A percentile compares a stretch with the other conserved stretches of the same genome.
These are phyloP conservation scores for Lepus americanus DNA, from an alignment of 2,113 vertebrate species.

Conservation along the genomic window DNA sequence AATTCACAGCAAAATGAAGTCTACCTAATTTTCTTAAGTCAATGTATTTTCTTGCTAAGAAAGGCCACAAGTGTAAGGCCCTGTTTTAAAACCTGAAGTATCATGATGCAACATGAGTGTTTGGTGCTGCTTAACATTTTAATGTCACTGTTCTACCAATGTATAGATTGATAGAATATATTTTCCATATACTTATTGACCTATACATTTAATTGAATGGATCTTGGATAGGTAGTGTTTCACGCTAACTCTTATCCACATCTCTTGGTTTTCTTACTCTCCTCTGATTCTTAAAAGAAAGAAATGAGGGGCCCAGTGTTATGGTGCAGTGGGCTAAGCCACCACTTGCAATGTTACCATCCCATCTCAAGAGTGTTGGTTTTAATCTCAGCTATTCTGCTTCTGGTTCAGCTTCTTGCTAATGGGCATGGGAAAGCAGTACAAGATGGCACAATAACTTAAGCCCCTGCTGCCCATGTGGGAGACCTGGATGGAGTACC, in stretches of 20 bases:
- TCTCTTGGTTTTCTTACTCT: not conserved
- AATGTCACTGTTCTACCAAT: not conserved
- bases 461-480: too few species aligned
- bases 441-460: too few species aligned
- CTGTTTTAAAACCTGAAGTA: not conserved
- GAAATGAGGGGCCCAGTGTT: not conserved
- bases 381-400: too few species aligned
- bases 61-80: not conserved
- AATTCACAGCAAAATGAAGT: constrained; percentile 44
- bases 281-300: constrained; percentile 24
- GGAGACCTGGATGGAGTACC: too few species aligned
- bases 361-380: too few species aligned
- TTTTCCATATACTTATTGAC: not conserved
- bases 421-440: too few species aligned
- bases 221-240: not conserved
- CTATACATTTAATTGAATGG: not conserved
- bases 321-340: too few species aligned
- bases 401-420: too few species aligned
- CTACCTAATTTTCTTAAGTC: not conserved
- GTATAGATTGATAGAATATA: not conserved
- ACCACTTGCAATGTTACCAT: too few species aligned
- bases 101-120: not conserved
- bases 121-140: not conserved
- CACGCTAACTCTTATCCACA: not conserved
- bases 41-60: not conserved